Percentiles rank a stretch among this genome's conserved stretches.
phyloP scores from a whole-genome alignment of 1,140 invertebrate species.

The Bursaphelenchus mucronatus region DNA sequence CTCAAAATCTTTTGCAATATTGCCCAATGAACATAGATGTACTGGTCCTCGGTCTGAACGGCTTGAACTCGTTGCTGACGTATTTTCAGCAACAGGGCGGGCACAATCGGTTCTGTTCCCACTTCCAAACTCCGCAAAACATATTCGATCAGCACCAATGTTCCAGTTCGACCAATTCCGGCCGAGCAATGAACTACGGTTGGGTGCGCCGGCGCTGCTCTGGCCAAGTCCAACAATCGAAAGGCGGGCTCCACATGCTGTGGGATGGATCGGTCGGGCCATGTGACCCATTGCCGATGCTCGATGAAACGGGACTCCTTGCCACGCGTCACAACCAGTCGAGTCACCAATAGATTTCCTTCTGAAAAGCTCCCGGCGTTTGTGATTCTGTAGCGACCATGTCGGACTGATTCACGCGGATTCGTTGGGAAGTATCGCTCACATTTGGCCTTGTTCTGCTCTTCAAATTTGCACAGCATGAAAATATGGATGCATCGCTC shows the following conservation, averaged over 20 bases:
- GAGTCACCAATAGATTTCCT: slow-evolving; percentile 29
- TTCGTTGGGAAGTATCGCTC: slow-evolving; percentile 27
- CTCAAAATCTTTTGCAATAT: slow-evolving; percentile 17
- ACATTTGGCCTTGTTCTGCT: slow-evolving; percentile 23
- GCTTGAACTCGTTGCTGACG: slow-evolving; percentile 35
- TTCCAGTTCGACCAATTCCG: slow-evolving; percentile 40
- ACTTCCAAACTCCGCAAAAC: slow-evolving; percentile 19
- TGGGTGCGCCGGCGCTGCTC: background rate
- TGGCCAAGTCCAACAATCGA: slow-evolving; percentile 4
- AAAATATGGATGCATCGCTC: slow-evolving; percentile 73
- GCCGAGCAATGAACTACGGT: slow-evolving; percentile 22
- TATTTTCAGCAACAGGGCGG: slow-evolving; percentile 23
- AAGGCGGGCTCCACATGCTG: slow-evolving; percentile 14
- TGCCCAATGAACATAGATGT: slow-evolving; percentile 37
- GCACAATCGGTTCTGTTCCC: slow-evolving; percentile 19
- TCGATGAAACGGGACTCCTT: slow-evolving; percentile 26
- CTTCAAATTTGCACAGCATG: slow-evolving; percentile 65
- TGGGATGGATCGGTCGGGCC: slow-evolving; percentile 30
- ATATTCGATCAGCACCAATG: slow-evolving; percentile 37
- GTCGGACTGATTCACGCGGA: slow-evolving; percentile 13
- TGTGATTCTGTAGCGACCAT: slow-evolving; percentile 12
- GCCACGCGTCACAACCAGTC: slow-evolving; percentile 25
- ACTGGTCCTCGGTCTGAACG: slow-evolving; percentile 43
- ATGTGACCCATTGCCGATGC: slow-evolving; percentile 40
- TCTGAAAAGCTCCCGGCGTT: slow-evolving; percentile 15